Evolutionary conservation across 2,888 invertebrate genomes (phyloP), one percentile per base, ranked within the genome.

Genomic region (Tipula confusa): DNA sequence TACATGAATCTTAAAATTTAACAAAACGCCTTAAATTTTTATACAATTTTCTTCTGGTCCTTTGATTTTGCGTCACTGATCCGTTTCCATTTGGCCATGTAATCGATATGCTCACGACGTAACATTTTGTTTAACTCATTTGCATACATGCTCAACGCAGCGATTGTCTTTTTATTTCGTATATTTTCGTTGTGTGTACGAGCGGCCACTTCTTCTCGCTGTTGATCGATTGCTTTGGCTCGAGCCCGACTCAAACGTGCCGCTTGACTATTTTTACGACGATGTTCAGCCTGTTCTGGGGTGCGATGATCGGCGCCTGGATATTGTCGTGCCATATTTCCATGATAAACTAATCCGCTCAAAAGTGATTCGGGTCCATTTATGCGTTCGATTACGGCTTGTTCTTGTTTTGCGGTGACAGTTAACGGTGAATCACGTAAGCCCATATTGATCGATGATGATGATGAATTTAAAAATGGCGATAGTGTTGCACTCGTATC

Each of bases 221-320:
- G 33, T 36, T 82, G 31, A 4, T 24, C 33, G 5, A 82, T 82
- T 9, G 29, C 24, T 11, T 36, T 36, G 0, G 82, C 82, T 1
- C 33, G 31, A 4, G 24, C 24, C n/a, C 82, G 36, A 82, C 82
- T 36, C 7, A 33, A 33, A 18, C 82, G 82, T 1, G 82, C 82
- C 31, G 82, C 82, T 24, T 36, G 33, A 24, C 18, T 82, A 82
- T 82, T 82, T 36, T 82, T 82, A 3, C 82, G 82, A 2, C 36
- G 82, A 15, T 82, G 15, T 36, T 82, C 82, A 7, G 11, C 13
- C 11, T 82, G 33, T 82, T 82, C 82, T 2, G 82, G 82, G 18
- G 82, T 82, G 6, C 82, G 36, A 82, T 36, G 33, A 33, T 36
- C 82, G 2, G 82, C 33, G 7, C 36, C 36, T 13, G 82, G 82